Base-by-base conservation (phyloP, 2,797 vertebrate genomes). In the Buphagus erythrorhynchus region DNA sequence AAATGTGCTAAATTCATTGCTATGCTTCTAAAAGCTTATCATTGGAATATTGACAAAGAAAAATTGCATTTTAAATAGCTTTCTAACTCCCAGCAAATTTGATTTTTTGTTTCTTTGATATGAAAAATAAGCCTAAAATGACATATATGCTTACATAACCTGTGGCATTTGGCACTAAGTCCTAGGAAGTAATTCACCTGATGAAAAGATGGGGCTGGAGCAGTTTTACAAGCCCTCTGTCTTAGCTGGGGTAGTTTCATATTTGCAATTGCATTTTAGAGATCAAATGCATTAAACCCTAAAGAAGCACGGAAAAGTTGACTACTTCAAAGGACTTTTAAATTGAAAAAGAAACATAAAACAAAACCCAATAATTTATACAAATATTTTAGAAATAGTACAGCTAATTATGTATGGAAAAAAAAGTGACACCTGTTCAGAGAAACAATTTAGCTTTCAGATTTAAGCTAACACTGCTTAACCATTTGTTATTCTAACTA, bases 201-300 rank as follows among this genome's bases (percentile, higher is more conserved):
- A 74, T 57, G 24, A 79, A 31, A 94, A 94, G 57, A 85, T 61
- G 67, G 10, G 45, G 25, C 25, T 72, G 58, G 63, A 93, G 54
- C 38, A 55, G 43, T 72, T 71, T n/a, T 45, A 61, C 26, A 71
- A 78, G 24, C 25, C 18, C 24, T 58, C 49, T 85, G 19, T 79
- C 38, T 91, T 38, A 45, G 48, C 79, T 91, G 36, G 26, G 12
- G 19, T 69, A n/a, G 35, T 90, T 92, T 75, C 62, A 58, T 17
- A 38, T 82, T 94, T 86, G 38, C 89, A 94, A 33, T 55, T 93
- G 29, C 83, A 51, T 89, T 95, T 94, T 75, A 86, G 69, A 96
- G 67, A 92, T 97, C 91, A 96, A 97, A 96, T 97, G 46, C 45
- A 84, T 93, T 88, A 95, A 93, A 90, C 22, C 12, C 54, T 89